phyloP scores from a whole-genome alignment of 2,888 invertebrate species.

The Andrena marginata region DNA sequence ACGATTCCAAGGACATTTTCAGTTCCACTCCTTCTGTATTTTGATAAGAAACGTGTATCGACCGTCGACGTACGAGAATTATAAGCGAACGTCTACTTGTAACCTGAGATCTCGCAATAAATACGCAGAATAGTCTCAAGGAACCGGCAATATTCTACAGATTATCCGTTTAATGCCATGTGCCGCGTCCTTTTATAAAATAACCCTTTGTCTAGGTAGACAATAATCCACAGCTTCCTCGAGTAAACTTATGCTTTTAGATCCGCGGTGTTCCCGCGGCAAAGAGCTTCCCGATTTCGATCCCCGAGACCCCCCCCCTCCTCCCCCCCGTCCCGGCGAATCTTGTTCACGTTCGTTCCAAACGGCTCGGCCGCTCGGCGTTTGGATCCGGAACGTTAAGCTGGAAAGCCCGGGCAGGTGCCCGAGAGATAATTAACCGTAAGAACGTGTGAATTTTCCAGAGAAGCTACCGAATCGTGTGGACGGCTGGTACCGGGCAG shows the following conservation, averaged over 20 bases:
- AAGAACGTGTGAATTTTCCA: conserved; percentile 61
- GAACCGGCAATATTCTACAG: neutral
- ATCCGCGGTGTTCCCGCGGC: no score
- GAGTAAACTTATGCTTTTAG: no score
- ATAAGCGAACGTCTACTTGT: conserved; percentile 19
- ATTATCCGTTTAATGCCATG: no score
- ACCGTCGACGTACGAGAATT: neutral
- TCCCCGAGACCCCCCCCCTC: no score
- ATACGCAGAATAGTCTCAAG: neutral
- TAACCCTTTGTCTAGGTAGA: neutral
- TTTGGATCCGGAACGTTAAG: neutral
- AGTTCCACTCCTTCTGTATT: neutral
- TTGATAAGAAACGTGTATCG: neutral
- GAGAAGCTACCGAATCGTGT: conserved; percentile 37
- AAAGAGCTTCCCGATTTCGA: no score
- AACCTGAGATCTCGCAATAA: conserved; percentile 25
- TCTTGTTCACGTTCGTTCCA: neutral
- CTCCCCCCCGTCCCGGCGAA: no score
- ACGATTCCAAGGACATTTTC: no score
- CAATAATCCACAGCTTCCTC: no score
- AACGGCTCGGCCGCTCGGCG: neutral
- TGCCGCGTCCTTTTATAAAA: neutral
- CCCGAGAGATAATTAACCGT: conserved; percentile 39
- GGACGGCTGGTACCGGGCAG: conserved; percentile 23
- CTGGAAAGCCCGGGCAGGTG: neutral